Conservation (phyloP, 2,113 vertebrate species). For the Regulus satrapa region DNA sequence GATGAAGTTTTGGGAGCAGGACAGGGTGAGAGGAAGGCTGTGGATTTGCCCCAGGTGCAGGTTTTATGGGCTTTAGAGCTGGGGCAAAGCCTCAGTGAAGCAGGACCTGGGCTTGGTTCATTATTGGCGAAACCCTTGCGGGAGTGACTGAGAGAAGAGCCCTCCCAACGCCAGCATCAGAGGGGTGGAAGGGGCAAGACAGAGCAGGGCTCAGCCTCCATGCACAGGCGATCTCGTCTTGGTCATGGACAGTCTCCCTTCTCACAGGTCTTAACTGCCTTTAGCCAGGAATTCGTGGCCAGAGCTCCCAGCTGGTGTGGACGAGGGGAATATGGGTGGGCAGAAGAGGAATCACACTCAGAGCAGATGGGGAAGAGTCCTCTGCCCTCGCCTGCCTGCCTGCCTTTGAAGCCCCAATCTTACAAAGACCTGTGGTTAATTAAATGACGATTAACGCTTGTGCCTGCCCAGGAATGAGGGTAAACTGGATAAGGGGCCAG, state of each 20-base stretch:
- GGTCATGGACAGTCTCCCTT: not conserved
- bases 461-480: not conserved
- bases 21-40: not conserved
- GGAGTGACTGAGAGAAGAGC: not conserved
- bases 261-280: not conserved
- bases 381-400: not conserved
- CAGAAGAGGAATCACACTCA: not conserved
- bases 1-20: not conserved
- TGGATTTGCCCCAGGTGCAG: not conserved
- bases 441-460: not conserved
- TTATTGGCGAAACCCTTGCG: not conserved
- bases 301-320: not conserved
- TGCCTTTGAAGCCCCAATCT: not conserved
- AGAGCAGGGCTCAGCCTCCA: not conserved
- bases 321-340: rapidly evolving
- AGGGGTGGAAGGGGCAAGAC: not conserved
- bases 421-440: not conserved
- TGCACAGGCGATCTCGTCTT: no score
- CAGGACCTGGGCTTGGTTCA: not conserved
- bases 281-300: not conserved
- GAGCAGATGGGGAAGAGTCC: not conserved
- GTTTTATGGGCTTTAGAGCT: not conserved
- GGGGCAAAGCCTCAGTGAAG: not conserved
- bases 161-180: not conserved
- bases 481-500: rapidly evolving